Evolutionary conservation across 53 echinoderm and acorn worm species (phyloP).

Genomic region (Luidia sarsii): DNA sequence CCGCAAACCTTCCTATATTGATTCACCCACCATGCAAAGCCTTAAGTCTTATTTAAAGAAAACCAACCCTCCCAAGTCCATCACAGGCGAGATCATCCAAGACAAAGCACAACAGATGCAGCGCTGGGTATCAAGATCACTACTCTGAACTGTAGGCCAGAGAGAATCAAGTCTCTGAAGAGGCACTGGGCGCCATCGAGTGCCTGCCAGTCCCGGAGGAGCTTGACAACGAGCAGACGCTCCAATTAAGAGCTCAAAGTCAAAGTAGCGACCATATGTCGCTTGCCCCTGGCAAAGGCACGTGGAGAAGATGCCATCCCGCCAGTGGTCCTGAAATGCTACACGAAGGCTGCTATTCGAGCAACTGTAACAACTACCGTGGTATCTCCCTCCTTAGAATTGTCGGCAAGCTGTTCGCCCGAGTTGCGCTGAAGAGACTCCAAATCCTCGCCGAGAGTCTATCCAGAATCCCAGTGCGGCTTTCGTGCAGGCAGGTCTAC

Average conservation of each 20-base stretch:
- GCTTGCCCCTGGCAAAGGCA: neutral
- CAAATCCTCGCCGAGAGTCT: conserved; percentile 48
- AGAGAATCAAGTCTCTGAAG: neutral
- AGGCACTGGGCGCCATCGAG: conserved; percentile 5
- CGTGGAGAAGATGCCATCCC: conserved; percentile 41
- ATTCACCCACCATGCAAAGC: too few species aligned
- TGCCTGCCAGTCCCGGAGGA: conserved; percentile 10
- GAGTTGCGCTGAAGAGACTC: conserved; percentile 25
- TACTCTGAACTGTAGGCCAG: conserved; percentile 15
- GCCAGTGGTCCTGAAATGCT: conserved; percentile 1
- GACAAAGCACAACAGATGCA: conserved; percentile 40
- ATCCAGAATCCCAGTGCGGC: conserved; percentile 62
- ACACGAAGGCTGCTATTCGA: conserved; percentile 18
- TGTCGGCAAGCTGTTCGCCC: conserved; percentile 56
- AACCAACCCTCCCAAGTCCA: conserved; percentile 20
- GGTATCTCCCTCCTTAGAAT: too few species aligned
- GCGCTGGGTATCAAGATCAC: neutral
- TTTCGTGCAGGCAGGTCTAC: conserved; percentile 61
- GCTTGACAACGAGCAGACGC: conserved; percentile 3
- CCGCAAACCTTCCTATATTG: too few species aligned
- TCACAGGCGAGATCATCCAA: conserved; percentile 22
- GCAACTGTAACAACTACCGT: too few species aligned
- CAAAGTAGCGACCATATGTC: conserved; percentile 8
- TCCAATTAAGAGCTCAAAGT: conserved; percentile 5
- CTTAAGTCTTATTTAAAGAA: too few species aligned